Conservation (phyloP, 1,140 invertebrate species). For the Hetaerina americana region DNA sequence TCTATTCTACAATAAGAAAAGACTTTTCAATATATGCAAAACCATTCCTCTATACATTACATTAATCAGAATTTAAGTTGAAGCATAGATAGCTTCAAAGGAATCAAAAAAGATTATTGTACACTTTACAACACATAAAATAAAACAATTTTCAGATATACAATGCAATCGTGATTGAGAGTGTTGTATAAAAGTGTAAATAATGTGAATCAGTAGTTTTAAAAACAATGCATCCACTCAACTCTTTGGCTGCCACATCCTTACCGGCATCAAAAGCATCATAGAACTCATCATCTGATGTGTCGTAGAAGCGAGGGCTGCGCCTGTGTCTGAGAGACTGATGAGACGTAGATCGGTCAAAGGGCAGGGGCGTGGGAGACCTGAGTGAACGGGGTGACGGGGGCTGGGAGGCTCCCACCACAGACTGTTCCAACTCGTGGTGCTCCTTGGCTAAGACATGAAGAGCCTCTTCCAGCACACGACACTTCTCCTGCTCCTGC, state of each 20-base stretch:
- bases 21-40: too few relatives aligned
- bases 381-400: slow-evolving; percentile 33
- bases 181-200: too few relatives aligned
- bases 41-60: too few relatives aligned
- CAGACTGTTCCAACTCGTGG: slow-evolving; percentile 49
- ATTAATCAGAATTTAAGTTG: too few relatives aligned
- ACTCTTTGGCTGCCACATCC: too few relatives aligned
- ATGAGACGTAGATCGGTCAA: not conserved
- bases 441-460: slow-evolving; percentile 52
- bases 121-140: too few relatives aligned
- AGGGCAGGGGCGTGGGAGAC: not conserved
- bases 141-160: too few relatives aligned
- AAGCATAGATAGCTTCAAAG: too few relatives aligned
- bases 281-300: slow-evolving; percentile 53
- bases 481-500: slow-evolving; percentile 43
- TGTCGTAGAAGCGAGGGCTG: slow-evolving; percentile 40
- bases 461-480: slow-evolving; percentile 51
- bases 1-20: too few relatives aligned
- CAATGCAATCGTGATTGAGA: too few relatives aligned
- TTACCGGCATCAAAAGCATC: slow-evolving; percentile 37
- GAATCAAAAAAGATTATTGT: too few relatives aligned
- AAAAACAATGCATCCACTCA: too few relatives aligned
- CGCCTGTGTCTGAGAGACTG: slow-evolving; percentile 23
- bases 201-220: slow-evolving; percentile 3
- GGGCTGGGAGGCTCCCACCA: slow-evolving; percentile 26